Evolutionary conservation across 2,797 vertebrate species (phyloP).

Genomic region (Scomberomorus guttatus): DNA sequence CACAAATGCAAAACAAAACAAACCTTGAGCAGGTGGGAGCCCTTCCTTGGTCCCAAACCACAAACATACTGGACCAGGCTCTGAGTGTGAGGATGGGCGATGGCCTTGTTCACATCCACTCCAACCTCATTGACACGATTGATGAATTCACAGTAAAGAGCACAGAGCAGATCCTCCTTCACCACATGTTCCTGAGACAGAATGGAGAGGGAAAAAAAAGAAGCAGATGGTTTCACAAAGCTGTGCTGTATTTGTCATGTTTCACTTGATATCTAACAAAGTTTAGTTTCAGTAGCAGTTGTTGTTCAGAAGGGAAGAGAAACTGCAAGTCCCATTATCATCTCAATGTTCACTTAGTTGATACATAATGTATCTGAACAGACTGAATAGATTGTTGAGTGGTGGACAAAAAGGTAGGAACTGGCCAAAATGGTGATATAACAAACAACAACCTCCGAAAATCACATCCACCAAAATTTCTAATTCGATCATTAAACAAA

Average conservation of each 20-base stretch:
- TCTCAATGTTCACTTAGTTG: background rate
- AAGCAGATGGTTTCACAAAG: background rate
- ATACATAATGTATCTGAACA: background rate
- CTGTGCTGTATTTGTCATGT: background rate
- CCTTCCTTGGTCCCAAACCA: conserved; percentile 96
- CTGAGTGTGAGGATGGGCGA: conserved; percentile 97
- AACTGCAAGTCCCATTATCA: background rate
- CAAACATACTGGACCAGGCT: conserved; percentile 97
- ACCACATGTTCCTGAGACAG: conserved; percentile 93
- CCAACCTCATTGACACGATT: conserved; percentile 99
- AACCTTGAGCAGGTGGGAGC: conserved; percentile 97
- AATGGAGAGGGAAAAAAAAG: background rate
- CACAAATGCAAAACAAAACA: conserved; percentile 19
- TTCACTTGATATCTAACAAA: background rate
- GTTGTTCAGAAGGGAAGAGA: background rate
- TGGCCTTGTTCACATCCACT: conserved; percentile 96
- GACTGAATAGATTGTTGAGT: background rate
- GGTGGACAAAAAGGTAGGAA: background rate
- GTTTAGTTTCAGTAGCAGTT: background rate
- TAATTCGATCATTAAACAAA: background rate
- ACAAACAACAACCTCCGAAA: background rate
- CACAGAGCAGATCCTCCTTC: conserved; percentile 95
- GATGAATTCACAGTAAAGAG: conserved; percentile 98
- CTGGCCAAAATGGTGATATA: background rate
- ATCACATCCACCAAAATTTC: no score